Conservation (phyloP, 2,888 invertebrate genomes). For the Tribolium freemani region DNA sequence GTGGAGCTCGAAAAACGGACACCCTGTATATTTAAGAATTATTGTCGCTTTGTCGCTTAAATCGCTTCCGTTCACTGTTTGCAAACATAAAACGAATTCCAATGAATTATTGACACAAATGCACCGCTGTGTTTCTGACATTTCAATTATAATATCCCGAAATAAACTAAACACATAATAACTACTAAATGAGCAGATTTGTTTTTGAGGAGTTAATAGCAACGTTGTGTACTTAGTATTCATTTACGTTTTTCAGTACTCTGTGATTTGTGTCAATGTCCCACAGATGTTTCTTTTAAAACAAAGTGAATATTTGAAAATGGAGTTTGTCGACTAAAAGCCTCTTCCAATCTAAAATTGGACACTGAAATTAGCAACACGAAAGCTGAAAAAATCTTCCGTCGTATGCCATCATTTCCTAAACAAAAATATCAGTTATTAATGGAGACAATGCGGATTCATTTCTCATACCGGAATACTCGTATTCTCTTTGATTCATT, state of each 20-base stretch:
- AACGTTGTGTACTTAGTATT: neutral
- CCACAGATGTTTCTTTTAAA: neutral
- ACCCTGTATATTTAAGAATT: too few species aligned
- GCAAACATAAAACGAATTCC: too few species aligned
- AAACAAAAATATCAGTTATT: slow-evolving; percentile 26
- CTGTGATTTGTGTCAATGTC: neutral
- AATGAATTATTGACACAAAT: neutral
- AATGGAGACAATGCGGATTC: slow-evolving; percentile 15
- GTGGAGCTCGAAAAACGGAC: too few species aligned
- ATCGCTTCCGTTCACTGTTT: too few species aligned
- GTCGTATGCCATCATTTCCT: neutral
- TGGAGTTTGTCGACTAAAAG: neutral
- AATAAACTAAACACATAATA: neutral
- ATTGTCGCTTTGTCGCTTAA: too few species aligned
- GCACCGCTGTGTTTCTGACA: neutral
- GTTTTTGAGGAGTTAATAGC: neutral
- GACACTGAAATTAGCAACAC: neutral
- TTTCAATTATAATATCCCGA: neutral
- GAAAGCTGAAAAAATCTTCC: neutral
- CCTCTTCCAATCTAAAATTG: neutral
- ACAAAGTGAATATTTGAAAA: neutral
- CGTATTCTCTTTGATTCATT: slow-evolving; percentile 18
- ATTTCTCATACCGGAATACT: slow-evolving; percentile 25
- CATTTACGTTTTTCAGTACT: neutral
- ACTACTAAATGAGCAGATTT: neutral